A percentile compares a stretch with the other conserved stretches of the same genome.
These are phyloP conservation scores for Willowsia nigromaculata DNA, from an alignment of 2,888 invertebrate species.

Conservation along the genomic window DNA sequence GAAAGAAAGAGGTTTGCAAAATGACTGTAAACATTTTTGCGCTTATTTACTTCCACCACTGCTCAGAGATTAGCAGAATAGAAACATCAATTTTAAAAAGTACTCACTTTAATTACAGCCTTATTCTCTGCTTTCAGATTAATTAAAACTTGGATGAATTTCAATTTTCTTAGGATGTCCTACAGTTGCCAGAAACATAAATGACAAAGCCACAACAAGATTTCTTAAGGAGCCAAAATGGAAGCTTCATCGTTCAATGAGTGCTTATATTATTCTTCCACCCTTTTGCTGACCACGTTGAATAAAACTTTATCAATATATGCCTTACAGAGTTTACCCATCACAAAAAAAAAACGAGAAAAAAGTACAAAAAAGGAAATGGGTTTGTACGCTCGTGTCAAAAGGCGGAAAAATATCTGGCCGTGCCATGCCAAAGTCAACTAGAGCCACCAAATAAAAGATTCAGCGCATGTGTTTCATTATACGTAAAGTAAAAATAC, in stretches of 20 bases:
- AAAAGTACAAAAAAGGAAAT: constrained; percentile 46
- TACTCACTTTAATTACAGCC: not conserved
- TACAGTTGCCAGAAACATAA: not conserved
- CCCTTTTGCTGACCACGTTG: not conserved
- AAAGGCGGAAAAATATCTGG: constrained; percentile 16
- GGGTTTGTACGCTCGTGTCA: constrained; percentile 21
- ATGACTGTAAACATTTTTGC: not conserved
- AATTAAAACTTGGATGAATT: constrained; percentile 9
- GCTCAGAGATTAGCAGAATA: not conserved
- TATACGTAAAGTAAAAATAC: no score
- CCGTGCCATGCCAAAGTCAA: not conserved
- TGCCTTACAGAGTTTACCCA: not conserved
- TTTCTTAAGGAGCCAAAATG: not conserved
- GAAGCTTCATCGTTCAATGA: not conserved
- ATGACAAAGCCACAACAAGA: not conserved
- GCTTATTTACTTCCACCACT: not conserved
- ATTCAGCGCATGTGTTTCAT: no score
- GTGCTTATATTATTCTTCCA: not conserved
- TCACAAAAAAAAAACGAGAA: not conserved
- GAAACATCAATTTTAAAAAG: constrained; percentile 8
- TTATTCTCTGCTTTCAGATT: not conserved
- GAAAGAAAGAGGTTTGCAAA: not conserved
- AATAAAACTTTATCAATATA: not conserved
- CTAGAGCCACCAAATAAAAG: not conserved
- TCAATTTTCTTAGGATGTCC: not conserved